A percentile compares a stretch with the other conserved stretches of the same genome.
These are phyloP conservation scores for Lycia hirtaria DNA, from an alignment of 2,888 invertebrate genomes.

Conservation along the genomic window DNA sequence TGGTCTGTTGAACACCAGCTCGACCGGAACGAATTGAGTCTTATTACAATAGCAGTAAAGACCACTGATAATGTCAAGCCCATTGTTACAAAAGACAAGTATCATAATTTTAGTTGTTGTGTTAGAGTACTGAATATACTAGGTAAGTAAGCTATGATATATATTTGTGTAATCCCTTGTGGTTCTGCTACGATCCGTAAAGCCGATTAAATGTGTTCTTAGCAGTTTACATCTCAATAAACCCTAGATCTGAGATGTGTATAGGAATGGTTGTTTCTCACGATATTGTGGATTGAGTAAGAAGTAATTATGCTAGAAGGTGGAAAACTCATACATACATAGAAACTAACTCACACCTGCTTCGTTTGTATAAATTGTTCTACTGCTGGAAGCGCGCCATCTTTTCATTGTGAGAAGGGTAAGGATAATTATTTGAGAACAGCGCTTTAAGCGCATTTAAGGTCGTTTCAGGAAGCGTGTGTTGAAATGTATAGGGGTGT, in stretches of 20 bases:
- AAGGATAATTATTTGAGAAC: too few relatives aligned
- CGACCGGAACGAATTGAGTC: constrained; percentile 20
- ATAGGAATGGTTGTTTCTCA: neutral
- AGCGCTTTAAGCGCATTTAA: too few relatives aligned
- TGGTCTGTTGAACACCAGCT: constrained; percentile 36
- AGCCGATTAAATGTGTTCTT: constrained; percentile 7
- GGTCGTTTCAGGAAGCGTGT: too few relatives aligned
- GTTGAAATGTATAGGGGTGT: too few relatives aligned
- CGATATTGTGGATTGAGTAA: neutral
- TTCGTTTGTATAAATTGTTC: too few relatives aligned
- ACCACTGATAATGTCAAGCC: constrained; percentile 2
- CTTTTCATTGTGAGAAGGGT: too few relatives aligned
- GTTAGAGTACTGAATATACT: neutral
- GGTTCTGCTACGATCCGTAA: neutral
- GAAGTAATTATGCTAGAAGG: neutral
- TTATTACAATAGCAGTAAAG: constrained; percentile 20
- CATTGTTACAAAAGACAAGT: constrained; percentile 26
- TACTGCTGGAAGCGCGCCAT: too few relatives aligned
- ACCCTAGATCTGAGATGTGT: neutral
- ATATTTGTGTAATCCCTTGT: neutral
- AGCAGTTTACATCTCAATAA: constrained; percentile 1
- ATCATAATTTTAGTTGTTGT: constrained; percentile 17
- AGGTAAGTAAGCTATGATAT: neutral
- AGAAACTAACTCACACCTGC: too few relatives aligned
- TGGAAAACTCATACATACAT: too few relatives aligned